Conservation (phyloP, 53 echinoderm and acorn worm species). For the Zoroaster sp. region DNA sequence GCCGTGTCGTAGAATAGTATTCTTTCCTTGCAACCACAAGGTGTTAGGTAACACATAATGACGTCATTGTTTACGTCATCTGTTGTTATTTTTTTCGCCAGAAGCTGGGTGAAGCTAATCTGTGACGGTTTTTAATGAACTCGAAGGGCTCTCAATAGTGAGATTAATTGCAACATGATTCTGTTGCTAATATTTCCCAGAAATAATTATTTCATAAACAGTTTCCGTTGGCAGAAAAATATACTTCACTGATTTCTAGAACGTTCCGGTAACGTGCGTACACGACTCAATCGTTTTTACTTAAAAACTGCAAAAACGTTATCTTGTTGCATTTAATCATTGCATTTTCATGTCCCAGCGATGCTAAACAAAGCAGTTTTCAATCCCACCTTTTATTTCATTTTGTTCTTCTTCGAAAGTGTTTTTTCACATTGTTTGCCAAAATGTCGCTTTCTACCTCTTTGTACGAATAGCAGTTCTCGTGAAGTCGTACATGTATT, state of each 20-base stretch:
- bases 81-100: background rate
- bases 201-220: too few relatives aligned
- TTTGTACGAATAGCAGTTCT: constrained; percentile 9
- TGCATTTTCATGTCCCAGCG: too few relatives aligned
- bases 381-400: constrained; percentile 28
- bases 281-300: background rate
- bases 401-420: background rate
- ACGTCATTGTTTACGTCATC: constrained; percentile 9
- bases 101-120: constrained; percentile 16
- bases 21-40: background rate
- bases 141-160: background rate
- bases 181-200: too few relatives aligned
- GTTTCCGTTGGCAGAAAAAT: too few relatives aligned
- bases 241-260: too few relatives aligned
- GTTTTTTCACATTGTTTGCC: constrained; percentile 4
- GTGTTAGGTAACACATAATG: background rate
- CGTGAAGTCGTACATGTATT: background rate
- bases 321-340: too few relatives aligned
- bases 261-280: background rate
- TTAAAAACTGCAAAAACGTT: background rate
- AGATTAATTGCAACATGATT: background rate
- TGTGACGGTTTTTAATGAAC: constrained; percentile 50
- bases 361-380: background rate
- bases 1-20: constrained; percentile 52
- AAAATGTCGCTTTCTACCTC: constrained; percentile 47